phyloP scores from a whole-genome alignment of 2,888 invertebrate genomes.

The Pyrrhosoma nymphula region DNA sequence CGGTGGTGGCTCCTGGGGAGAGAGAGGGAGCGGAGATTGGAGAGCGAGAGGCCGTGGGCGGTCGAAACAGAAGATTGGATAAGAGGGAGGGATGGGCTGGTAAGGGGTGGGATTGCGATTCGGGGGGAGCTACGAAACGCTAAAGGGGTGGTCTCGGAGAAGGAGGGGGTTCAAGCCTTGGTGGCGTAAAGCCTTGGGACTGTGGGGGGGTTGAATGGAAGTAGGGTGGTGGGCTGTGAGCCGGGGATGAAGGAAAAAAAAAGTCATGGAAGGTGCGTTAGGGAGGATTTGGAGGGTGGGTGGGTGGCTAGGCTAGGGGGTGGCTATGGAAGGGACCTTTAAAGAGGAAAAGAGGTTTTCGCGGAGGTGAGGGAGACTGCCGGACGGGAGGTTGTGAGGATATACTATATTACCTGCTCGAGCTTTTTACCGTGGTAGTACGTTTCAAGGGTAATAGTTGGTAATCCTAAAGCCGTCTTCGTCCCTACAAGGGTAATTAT shows the following conservation, averaged over 20 bases:
- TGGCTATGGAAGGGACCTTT: not conserved
- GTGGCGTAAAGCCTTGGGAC: not conserved
- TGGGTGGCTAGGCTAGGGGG: not conserved
- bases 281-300: not conserved
- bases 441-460: no score
- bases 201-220: not conserved
- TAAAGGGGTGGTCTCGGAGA: not conserved
- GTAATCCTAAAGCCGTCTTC: no score
- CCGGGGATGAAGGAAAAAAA: conserved; percentile 17
- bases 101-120: conserved; percentile 17
- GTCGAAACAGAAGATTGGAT: conserved; percentile 36
- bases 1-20: not conserved
- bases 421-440: no score
- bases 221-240: not conserved
- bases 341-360: conserved; percentile 9
- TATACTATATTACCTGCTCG: no score
- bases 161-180: not conserved
- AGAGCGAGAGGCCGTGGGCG: conserved; percentile 4
- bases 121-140: not conserved
- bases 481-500: no score
- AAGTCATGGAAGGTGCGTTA: not conserved
- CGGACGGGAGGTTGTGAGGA: not conserved
- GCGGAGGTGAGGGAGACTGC: not conserved
- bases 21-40: not conserved
- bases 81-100: not conserved